Percentiles rank a stretch among this genome's conserved stretches.
Evolutionary conservation across 1,140 invertebrate species (phyloP).

Genomic region (silkworm (Bombyx mori)): ASM3026992v2 NC_085124.1:8123501-8124000

Average conservation of each 20-base stretch:
- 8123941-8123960: no score
- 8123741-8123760: not conserved
- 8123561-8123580: slow-evolving; percentile 2
- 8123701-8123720: slow-evolving; percentile 82
- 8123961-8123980: no score
- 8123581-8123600: slow-evolving; percentile 1
- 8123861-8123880: no score
- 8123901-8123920: no score
- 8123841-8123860: no score
- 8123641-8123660: slow-evolving; percentile 58
- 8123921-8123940: no score
- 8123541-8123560: not conserved
- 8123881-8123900: no score
- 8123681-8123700: slow-evolving; percentile 83
- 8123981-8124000: no score
- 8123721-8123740: slow-evolving; percentile 64
- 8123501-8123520: not conserved
- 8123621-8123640: slow-evolving; percentile 54
- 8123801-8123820: no score
- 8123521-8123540: not conserved
- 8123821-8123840: no score
- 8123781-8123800: no score
- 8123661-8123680: slow-evolving; percentile 64
- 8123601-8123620: not conserved
- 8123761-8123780: not conserved